Conservation (phyloP, 2,797 vertebrate species). For the Melopsittacus undulatus region DNA sequence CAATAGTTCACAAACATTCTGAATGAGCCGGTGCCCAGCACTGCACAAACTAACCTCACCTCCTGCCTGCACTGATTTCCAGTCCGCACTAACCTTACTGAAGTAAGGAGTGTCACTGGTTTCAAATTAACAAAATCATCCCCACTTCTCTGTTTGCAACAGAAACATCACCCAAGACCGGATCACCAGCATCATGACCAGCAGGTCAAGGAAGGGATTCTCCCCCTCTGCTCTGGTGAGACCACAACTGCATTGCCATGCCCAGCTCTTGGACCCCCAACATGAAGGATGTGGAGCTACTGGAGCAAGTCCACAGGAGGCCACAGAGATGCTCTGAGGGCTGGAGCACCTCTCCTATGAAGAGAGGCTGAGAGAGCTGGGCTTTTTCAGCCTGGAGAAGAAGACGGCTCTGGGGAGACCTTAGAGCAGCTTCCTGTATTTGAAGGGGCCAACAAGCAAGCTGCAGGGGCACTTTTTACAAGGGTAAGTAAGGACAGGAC, state of each 20-base stretch:
- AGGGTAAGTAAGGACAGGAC: not conserved
- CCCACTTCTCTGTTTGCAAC: not conserved
- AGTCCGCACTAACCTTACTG: rapidly evolving
- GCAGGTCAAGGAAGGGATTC: not conserved
- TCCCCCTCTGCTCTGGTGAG: not conserved
- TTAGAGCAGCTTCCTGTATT: not conserved
- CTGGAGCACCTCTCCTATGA: not conserved
- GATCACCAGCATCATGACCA: not conserved
- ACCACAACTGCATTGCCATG: not conserved
- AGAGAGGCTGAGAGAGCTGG: not conserved
- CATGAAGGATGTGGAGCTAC: not conserved
- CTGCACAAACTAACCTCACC: rapidly evolving
- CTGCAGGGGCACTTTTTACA: not conserved
- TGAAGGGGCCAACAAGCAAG: not conserved
- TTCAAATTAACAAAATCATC: rapidly evolving
- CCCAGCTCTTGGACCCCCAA: not conserved
- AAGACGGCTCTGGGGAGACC: not conserved
- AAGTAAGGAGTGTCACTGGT: not conserved
- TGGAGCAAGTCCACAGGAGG: not conserved
- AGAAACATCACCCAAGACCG: not conserved
- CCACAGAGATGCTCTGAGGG: not conserved
- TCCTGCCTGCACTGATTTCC: not conserved
- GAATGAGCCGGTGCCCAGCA: not conserved
- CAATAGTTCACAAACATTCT: rapidly evolving
- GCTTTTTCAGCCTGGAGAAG: not conserved